phyloP scores from a whole-genome alignment of 2,888 invertebrate genomes.

The Pasiphila rectangulata region DNA sequence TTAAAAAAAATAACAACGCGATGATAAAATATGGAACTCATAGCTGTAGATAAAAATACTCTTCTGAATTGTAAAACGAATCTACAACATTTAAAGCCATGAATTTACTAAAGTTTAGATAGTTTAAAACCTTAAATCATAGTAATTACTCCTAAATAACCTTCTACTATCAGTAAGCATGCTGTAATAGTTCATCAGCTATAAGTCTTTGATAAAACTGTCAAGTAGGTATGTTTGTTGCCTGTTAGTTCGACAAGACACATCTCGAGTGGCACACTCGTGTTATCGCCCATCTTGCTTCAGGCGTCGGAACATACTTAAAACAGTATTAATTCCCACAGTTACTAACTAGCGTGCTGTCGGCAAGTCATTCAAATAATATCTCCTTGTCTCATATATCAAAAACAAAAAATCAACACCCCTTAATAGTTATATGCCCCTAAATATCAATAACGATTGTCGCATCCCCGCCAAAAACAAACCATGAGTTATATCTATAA shows the following conservation, averaged over 20 bases:
- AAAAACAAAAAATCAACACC: slow-evolving; percentile 58
- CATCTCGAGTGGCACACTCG: slow-evolving; percentile 13
- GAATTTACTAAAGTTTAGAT: too few relatives aligned
- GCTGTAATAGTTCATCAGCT: slow-evolving; percentile 9
- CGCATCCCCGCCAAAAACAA: slow-evolving; percentile 80
- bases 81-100: too few relatives aligned
- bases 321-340: slow-evolving; percentile 69
- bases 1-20: too few relatives aligned
- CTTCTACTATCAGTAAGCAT: too few relatives aligned
- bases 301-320: slow-evolving; percentile 29
- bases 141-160: too few relatives aligned
- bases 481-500: slow-evolving; percentile 79
- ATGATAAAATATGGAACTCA: too few relatives aligned
- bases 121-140: too few relatives aligned
- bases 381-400: slow-evolving; percentile 62
- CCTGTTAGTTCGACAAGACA: slow-evolving; percentile 15
- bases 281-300: slow-evolving; percentile 10
- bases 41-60: too few relatives aligned
- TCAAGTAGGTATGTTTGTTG: slow-evolving; percentile 16
- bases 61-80: too few relatives aligned
- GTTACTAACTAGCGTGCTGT: slow-evolving; percentile 61
- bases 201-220: slow-evolving; percentile 7
- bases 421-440: slow-evolving; percentile 72
- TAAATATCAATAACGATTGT: slow-evolving; percentile 80
- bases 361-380: slow-evolving; percentile 60